These are phyloP conservation scores for Xiphias gladius DNA, from an alignment of 2,113 vertebrate genomes.

Conservation along the genomic window DNA sequence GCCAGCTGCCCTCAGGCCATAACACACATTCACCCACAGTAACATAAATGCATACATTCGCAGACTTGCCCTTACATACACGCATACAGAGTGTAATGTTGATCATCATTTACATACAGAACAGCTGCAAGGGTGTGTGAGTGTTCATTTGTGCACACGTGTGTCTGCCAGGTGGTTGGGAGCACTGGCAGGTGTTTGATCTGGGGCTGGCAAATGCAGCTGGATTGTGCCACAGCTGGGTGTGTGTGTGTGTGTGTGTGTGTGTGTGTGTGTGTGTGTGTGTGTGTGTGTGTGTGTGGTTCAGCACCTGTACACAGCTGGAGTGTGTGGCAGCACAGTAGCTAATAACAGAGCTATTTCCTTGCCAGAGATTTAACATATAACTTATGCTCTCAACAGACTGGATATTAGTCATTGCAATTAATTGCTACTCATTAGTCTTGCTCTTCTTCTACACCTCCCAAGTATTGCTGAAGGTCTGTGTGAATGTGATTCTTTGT, in stretches of 20 bases:
- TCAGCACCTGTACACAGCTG: constrained; percentile 75
- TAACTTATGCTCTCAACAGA: constrained; percentile 48
- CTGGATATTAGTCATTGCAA: constrained; percentile 57
- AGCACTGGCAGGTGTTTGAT: constrained; percentile 77
- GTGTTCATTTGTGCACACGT: constrained; percentile 28
- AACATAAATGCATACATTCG: constrained; percentile 39
- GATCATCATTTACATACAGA: constrained; percentile 59
- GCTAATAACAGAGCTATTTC: constrained; percentile 65
- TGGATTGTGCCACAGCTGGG: constrained; percentile 77
- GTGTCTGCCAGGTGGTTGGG: constrained; percentile 72
- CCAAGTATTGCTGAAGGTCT: constrained; percentile 6
- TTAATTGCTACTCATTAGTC: constrained; percentile 49
- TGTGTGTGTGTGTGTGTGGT: constrained; percentile 36
- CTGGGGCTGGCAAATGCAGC: constrained; percentile 71
- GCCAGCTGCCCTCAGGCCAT: constrained; percentile 55
- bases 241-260: constrained; percentile 14
- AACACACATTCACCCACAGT: constrained; percentile 52
- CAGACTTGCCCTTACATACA: constrained; percentile 39
- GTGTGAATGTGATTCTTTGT: constrained; percentile 25
- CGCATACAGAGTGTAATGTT: constrained; percentile 27
- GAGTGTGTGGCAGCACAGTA: constrained; percentile 65
- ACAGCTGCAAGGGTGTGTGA: constrained; percentile 65
- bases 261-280: constrained; percentile 50
- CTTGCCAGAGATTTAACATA: constrained; percentile 64
- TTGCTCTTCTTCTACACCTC: constrained; percentile 38